These are phyloP conservation scores for Myotis vivesi DNA, from an alignment of 2,797 vertebrate species.

Conservation along the genomic window DNA sequence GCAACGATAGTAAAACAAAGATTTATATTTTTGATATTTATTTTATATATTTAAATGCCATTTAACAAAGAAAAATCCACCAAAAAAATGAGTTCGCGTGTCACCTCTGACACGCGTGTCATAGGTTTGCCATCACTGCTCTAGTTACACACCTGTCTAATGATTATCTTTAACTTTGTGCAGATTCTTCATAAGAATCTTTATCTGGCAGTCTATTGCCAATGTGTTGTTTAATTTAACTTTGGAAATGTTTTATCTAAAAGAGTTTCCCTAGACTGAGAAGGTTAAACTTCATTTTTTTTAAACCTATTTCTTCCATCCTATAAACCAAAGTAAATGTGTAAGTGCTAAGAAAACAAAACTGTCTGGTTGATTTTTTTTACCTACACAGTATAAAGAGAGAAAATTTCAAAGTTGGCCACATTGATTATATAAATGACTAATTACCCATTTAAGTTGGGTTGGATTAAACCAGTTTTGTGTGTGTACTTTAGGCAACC, in stretches of 20 bases:
- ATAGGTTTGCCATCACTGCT: too few species aligned
- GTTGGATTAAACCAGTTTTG: background rate
- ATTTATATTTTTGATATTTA: too few species aligned
- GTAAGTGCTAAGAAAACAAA: background rate
- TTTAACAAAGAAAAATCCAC: too few species aligned
- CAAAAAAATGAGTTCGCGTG: too few species aligned
- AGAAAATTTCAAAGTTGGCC: background rate
- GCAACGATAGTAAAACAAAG: too few species aligned
- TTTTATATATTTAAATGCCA: too few species aligned
- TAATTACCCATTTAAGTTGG: background rate
- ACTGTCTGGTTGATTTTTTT: background rate
- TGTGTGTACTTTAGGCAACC: background rate
- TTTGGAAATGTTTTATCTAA: slow-evolving; percentile 17
- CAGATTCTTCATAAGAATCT: background rate
- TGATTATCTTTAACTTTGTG: background rate
- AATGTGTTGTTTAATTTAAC: background rate
- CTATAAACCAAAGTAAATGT: background rate
- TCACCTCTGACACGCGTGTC: too few species aligned
- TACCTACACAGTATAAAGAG: background rate
- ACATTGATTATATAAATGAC: slow-evolving; percentile 19
- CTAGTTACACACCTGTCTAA: background rate
- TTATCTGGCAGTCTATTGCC: background rate
- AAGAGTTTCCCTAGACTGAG: background rate
- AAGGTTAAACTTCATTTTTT: background rate
- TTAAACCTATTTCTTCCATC: background rate